Evolutionary conservation across 1,140 invertebrate species (phyloP), one percentile per base, ranked within the genome.

Genomic region (Odontomachus brunneus): DNA sequence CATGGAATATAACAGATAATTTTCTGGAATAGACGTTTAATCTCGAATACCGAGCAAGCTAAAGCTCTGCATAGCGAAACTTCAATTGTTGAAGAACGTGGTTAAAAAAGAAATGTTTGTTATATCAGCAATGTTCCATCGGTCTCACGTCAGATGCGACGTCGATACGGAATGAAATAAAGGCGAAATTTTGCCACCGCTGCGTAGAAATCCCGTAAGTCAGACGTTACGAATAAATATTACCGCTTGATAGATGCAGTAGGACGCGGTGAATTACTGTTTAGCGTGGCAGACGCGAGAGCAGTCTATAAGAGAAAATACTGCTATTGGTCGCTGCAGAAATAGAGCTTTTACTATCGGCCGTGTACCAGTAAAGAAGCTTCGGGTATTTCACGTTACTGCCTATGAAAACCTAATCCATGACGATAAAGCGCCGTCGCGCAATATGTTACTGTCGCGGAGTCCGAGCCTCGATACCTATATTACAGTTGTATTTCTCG

Each of bases 401-500:
- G 38, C 49, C 81, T 74, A 85, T 83, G 81, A 85, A 76, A 85
- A 85, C 44, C 63, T 76, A 82, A 66, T 83, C 60, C 72, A 29
- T 24, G 26, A 83, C 69, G 84, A 85, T 76, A 76, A 83, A 85
- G 63, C 72, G 63, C 49, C 49, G 55, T 44, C 33, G 81, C 33
- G 81, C 65, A 49, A 82, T 83, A 59, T 63, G 63, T 72, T 71
- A 53, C 65, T 78, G 84, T 72, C 82, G 53, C 65, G 29, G 22
- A 66, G 76, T 55, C 71, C 78, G n/a, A 65, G 49, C 29, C 17
- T 74, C 83, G 19, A 71, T 71, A 71, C 75, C 59, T 82, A 73
- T 62, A 73, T 82, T 84, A 84, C 76, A 51, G 51, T 65, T 66
- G 49, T 74, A 72, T 57, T 73, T 63, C 67, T 82, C 51, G 14